Base-by-base conservation (phyloP, 2,888 invertebrate genomes). In the Phlogophora meticulosa region DNA sequence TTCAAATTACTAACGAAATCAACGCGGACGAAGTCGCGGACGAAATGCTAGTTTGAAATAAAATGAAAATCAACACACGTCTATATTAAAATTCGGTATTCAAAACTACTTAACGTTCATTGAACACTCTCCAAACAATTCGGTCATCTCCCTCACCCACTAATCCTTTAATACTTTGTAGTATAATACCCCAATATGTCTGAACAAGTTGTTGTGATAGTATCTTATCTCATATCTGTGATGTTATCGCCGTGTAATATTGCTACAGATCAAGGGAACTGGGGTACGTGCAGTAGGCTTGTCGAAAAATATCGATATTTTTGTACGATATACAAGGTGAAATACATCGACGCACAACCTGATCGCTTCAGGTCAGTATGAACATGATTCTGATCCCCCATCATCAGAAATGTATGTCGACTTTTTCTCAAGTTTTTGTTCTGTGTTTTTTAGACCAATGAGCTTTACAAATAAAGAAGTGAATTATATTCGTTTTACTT, bases 191-290 rank as follows among this genome's bases (percentile, higher is more conserved):
- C 74, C 77, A 83, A 78, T 76, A 82, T 72, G 72, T 80, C 60
- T 45, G 73, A 69, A 81, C 82, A 80, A 82, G 82, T 85, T 81
- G 76, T 83, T 83, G 83, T 85, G 80, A 78, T 77, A 72, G 73
- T 89, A 90, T 91, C 90, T 92, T 90, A 90, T 92, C 91, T 87
- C 75, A 85, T 89, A 92, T 91, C 90, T 87, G 80, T 82, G 91
- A 92, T 92, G 86, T 60, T 90, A 90, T 91, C 91, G 76, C 80
- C 80, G 81, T 87, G 90, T 89, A 90, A 90, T 93, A 91, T 90
- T 83, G 85, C 77, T 77, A 74, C 71, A 76, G 82, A 82, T 79
- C 69, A 72, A 79, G 87, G 86, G 86, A 84, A 59, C 49, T 13
- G 1, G 45, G 57, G 88, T 91, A 92, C 78, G 46, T 90, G 81